These are phyloP conservation scores for Panthera leo DNA, from an alignment of 2,113 vertebrate species.

Conservation along the genomic window DNA sequence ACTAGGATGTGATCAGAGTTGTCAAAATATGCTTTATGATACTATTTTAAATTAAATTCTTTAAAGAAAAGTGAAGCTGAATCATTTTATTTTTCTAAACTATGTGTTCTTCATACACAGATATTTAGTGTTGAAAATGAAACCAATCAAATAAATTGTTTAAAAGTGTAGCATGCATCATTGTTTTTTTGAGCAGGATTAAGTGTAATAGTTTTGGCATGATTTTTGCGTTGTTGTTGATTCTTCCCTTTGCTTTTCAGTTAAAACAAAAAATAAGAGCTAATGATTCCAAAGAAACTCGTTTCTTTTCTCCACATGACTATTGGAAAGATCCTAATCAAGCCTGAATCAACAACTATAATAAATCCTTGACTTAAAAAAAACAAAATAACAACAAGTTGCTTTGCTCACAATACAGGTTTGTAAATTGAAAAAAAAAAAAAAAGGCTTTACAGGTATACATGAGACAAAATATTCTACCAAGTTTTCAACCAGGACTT, in stretches of 20 bases:
- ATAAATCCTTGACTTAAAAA: not conserved
- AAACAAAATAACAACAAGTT: not conserved
- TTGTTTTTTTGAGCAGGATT: not conserved
- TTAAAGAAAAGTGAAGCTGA: not conserved
- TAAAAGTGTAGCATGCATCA: not conserved
- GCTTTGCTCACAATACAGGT: not conserved
- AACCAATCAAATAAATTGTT: not conserved
- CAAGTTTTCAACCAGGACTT: not conserved
- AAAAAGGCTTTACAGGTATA: not conserved
- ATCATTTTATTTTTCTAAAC: conserved; percentile 20
- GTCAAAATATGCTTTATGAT: not conserved
- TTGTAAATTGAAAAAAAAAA: not conserved
- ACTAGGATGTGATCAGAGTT: conserved; percentile 5
- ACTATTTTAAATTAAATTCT: not conserved
- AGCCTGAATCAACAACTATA: not conserved
- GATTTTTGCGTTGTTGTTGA: not conserved
- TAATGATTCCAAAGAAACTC: not conserved
- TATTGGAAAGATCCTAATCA: not conserved
- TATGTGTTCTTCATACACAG: not conserved
- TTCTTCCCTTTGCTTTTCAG: not conserved
- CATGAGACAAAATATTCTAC: not conserved
- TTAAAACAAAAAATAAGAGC: not conserved
- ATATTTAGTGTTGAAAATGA: not conserved
- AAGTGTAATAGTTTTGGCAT: not conserved
- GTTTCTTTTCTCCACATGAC: not conserved